Percentiles rank a stretch among this genome's conserved stretches.
phyloP scores from a whole-genome alignment of 2,113 vertebrate species.

The Megalops atlanticus region DNA sequence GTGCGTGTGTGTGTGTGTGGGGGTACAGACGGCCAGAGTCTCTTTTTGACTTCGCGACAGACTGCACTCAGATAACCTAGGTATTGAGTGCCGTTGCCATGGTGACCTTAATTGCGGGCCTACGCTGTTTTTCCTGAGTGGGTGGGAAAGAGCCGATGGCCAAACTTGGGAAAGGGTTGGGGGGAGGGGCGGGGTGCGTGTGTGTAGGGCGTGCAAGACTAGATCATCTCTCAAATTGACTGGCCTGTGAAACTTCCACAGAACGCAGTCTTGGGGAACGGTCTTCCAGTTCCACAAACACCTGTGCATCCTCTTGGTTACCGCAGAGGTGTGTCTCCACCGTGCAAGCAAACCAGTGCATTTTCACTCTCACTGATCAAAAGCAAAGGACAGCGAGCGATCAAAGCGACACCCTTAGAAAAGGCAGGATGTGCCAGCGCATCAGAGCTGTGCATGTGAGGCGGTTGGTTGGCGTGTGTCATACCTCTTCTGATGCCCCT shows the following conservation, averaged over 20 bases:
- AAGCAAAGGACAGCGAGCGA: not conserved
- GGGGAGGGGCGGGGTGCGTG: not conserved
- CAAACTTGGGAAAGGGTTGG: not conserved
- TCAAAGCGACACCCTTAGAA: not conserved
- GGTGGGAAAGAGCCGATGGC: conserved; percentile 10
- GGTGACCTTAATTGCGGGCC: conserved; percentile 38
- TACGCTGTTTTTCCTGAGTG: conserved; percentile 8
- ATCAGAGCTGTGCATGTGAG: not conserved
- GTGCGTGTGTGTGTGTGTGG: conserved; percentile 31
- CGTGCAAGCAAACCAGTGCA: not conserved
- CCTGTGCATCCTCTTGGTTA: not conserved
- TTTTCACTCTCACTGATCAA: not conserved
- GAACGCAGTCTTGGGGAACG: not conserved
- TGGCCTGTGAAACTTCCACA: not conserved
- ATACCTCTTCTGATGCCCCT: not conserved
- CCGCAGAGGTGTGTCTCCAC: not conserved
- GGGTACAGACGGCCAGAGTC: conserved; percentile 44
- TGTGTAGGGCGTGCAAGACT: not conserved
- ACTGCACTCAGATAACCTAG: conserved; percentile 32
- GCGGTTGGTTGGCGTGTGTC: not conserved
- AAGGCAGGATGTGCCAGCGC: not conserved
- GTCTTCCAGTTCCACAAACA: not conserved
- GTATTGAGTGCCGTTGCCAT: conserved; percentile 40
- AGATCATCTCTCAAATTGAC: not conserved
- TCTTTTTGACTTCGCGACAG: conserved; percentile 42